Conservation (phyloP, 2,888 invertebrate species). For the Chydorus sphaericus region DNA sequence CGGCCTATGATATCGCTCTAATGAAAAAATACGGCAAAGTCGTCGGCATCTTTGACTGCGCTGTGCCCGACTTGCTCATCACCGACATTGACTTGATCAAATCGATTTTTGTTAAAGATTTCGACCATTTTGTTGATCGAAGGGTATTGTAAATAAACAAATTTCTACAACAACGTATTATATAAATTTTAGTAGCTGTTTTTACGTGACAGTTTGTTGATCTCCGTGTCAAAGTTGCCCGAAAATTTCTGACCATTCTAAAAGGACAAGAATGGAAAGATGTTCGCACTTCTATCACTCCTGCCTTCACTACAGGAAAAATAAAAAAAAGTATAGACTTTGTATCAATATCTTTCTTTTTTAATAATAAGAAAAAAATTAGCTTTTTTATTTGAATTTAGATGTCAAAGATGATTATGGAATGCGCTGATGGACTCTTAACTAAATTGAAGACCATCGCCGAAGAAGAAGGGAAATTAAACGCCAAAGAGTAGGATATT, state of each 20-base stretch:
- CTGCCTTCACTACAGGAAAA: slow-evolving; percentile 12
- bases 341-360: background rate
- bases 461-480: background rate
- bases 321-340: slow-evolving; percentile 9
- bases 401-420: slow-evolving; percentile 7
- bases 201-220: background rate
- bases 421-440: background rate
- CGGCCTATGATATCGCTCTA: slow-evolving; percentile 2
- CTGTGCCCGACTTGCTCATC: slow-evolving; percentile 2
- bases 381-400: background rate
- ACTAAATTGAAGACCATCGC: background rate
- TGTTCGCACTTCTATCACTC: slow-evolving; percentile 10
- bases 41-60: slow-evolving; percentile 10
- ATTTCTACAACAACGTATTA: background rate
- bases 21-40: slow-evolving; percentile 10
- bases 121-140: slow-evolving; percentile 12
- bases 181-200: background rate
- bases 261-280: slow-evolving; percentile 13
- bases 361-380: background rate
- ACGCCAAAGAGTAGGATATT: background rate
- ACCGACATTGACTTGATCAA: slow-evolving; percentile 9
- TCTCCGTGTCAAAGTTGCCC: slow-evolving; percentile 1
- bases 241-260: slow-evolving; percentile 9
- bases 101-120: slow-evolving; percentile 11
- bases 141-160: background rate